These are phyloP conservation scores for Cinclus mexicanus DNA, from an alignment of 2,113 vertebrate species.

Conservation along the genomic window DNA sequence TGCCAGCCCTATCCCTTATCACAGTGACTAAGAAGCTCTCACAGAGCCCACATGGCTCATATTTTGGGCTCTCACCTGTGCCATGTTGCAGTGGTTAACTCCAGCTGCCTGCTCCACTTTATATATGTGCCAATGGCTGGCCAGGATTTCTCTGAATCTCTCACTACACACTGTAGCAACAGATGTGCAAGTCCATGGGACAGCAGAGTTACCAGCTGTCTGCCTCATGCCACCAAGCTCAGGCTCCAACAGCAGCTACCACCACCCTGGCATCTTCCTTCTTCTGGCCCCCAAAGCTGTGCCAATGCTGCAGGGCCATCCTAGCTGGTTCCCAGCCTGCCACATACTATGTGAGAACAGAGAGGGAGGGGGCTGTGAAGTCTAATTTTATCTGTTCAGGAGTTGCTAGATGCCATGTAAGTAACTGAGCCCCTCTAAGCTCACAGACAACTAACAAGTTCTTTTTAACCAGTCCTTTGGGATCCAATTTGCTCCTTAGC, in stretches of 20 bases:
- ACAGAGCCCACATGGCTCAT: neutral
- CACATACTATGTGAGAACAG: neutral
- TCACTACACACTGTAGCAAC: neutral
- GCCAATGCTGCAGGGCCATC: neutral
- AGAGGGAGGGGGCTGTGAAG: neutral
- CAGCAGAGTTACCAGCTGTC: neutral
- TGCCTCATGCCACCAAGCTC: neutral
- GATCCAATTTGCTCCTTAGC: neutral
- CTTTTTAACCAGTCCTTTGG: neutral
- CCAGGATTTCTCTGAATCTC: neutral
- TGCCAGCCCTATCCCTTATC: neutral
- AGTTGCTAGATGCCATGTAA: neutral
- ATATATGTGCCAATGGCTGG: neutral
- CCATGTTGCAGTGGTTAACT: neutral
- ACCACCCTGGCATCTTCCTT: neutral
- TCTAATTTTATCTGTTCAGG: slow-evolving; percentile 24
- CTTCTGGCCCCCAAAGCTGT: neutral
- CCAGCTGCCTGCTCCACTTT: neutral
- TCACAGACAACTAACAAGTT: neutral
- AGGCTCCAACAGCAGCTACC: neutral
- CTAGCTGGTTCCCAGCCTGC: neutral
- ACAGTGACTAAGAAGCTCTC: neutral
- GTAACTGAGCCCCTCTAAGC: neutral
- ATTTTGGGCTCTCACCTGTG: neutral
- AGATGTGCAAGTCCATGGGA: neutral